These are phyloP conservation scores for Ochlodes sylvanus DNA, from an alignment of 2,888 invertebrate species.

Conservation along the genomic window DNA sequence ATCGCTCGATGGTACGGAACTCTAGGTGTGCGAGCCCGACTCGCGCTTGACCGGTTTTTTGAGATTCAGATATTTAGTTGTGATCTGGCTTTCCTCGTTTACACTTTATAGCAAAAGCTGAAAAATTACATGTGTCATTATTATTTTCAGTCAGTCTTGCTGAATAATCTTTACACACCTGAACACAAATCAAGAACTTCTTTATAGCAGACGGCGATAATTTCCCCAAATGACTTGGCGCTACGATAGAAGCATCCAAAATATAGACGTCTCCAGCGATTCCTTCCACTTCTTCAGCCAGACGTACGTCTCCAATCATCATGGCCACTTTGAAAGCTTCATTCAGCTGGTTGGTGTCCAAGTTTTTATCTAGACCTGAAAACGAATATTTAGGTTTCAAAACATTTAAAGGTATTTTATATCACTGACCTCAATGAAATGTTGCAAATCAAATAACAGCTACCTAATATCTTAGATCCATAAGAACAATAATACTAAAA, in stretches of 20 bases:
- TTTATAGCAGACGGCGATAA: slow-evolving; percentile 91
- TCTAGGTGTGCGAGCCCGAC: no score
- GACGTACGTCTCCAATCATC: slow-evolving; percentile 93
- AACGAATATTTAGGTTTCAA: slow-evolving; percentile 16
- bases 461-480: no score
- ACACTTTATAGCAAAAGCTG: no score
- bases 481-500: no score
- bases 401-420: no score
- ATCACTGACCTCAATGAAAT: no score
- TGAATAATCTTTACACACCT: slow-evolving; percentile 64
- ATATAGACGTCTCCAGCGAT: slow-evolving; percentile 93
- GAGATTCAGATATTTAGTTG: no score
- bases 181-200: slow-evolving; percentile 93
- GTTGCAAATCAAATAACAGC: no score
- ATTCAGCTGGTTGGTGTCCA: slow-evolving; percentile 87
- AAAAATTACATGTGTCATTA: no score
- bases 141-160: background rate
- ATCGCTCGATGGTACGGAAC: no score
- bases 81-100: no score
- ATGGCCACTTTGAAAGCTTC: slow-evolving; percentile 91
- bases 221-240: slow-evolving; percentile 90
- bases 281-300: slow-evolving; percentile 91
- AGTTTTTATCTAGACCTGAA: slow-evolving; percentile 81
- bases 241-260: slow-evolving; percentile 90
- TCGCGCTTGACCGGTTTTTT: no score